Evolutionary conservation across 1,140 invertebrate genomes (phyloP), one percentile per base, ranked within the genome.

Genomic region (Nebria ingens): DNA sequence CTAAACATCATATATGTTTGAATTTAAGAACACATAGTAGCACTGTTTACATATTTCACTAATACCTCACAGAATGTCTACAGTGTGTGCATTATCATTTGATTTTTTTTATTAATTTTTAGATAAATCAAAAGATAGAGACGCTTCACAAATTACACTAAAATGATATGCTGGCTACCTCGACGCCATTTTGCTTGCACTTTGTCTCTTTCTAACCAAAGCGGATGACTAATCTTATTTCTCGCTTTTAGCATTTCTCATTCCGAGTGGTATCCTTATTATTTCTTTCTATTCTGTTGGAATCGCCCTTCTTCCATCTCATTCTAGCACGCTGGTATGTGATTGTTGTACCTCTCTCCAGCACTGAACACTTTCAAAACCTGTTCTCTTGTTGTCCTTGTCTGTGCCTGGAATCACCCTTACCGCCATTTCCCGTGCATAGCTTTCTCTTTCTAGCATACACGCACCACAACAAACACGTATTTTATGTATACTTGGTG

Each of bases 111-210:
- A 57, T 51, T 59, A 61, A 63, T 57, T 56, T 58, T 49, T 61
- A 61, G 64, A 62, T 66, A 66, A 60, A 62, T 53, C 59, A 57
- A 52, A 45, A 63, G 59, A 64, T 64, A 65, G 61, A 63, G 61
- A 60, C 62, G 61, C 55, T 61, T 19, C 21, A 64, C 58, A 64
- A 42, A 64, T 59, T n/a, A 62, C 61, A 65, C 66, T 62, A 66
- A 64, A 64, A 65, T 64, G 68, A 69, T 69, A 67, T 68, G 66
- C 60, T 67, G 60, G 64, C 65, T 68, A 61, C 62, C 64, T 61
- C 60, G 64, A 62, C 68, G 64, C 68, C 68, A 68, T 68, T 66
- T 68, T 68, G 40, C 6, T 45, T 45, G 17, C 15, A 17, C 40
- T 45, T 45, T 17, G 40, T 45, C 40, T 45, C 40, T 45, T 4